Evolutionary conservation across 2,113 vertebrate genomes (phyloP).

Genomic region (Anolis sagrei): DNA sequence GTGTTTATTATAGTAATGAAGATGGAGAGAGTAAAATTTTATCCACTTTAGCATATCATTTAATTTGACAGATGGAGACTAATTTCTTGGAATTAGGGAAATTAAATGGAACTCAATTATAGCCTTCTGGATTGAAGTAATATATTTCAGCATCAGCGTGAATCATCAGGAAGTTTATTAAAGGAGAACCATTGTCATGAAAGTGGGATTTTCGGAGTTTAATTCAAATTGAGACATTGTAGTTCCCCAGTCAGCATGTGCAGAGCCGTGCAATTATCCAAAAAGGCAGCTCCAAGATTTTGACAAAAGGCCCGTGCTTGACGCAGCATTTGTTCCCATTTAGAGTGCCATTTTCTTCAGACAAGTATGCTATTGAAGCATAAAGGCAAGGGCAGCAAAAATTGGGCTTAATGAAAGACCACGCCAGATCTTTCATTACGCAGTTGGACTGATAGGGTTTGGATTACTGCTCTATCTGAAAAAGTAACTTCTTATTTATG

Average conservation of each 20-base stretch:
- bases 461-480: too few relatives aligned
- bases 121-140: constrained; percentile 57
- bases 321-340: not conserved
- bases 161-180: constrained; percentile 43
- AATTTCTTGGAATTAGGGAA: constrained; percentile 63
- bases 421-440: too few relatives aligned
- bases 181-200: constrained; percentile 46
- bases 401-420: too few relatives aligned
- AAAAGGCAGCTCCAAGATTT: not conserved
- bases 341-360: not conserved
- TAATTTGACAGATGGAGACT: constrained; percentile 60
- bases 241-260: not conserved
- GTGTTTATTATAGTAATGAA: constrained; percentile 51
- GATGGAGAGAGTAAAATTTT: constrained; percentile 46
- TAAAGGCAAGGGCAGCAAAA: not conserved
- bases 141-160: constrained; percentile 52
- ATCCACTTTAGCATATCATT: constrained; percentile 55
- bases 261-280: not conserved
- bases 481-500: too few relatives aligned
- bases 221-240: constrained; percentile 39
- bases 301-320: not conserved
- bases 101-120: constrained; percentile 59
- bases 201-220: constrained; percentile 52
- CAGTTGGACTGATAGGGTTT: too few relatives aligned
- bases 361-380: not conserved